Evolutionary conservation across 2,888 invertebrate species (phyloP).

Genomic region (Erebia palarica): DNA sequence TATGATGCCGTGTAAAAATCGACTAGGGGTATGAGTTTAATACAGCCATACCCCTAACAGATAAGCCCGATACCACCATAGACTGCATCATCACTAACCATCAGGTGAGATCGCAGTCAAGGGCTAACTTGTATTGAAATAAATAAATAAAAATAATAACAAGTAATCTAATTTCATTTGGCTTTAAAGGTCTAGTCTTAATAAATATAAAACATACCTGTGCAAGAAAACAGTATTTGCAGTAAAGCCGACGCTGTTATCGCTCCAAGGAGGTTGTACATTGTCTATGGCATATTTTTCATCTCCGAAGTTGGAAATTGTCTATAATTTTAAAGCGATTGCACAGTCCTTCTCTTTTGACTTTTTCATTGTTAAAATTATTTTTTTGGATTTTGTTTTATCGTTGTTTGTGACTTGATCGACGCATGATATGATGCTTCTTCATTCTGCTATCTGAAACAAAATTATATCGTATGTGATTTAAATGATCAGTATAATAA

Average conservation of each 20-base stretch:
- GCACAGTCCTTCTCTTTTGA: constrained; percentile 52
- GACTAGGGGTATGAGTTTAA: too few species aligned
- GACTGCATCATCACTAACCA: too few species aligned
- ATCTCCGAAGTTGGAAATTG: constrained; percentile 66
- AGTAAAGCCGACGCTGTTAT: constrained; percentile 71
- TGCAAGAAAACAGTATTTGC: constrained; percentile 68
- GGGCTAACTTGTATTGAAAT: too few species aligned
- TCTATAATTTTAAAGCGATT: constrained; percentile 51
- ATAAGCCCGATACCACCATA: too few species aligned
- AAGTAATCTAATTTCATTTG: too few species aligned
- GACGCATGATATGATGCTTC: constrained; percentile 28
- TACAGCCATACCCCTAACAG: too few species aligned
- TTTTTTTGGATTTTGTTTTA: constrained; percentile 17
- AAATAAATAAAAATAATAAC: background rate
- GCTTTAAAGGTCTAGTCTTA: too few species aligned
- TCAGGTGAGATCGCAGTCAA: too few species aligned
- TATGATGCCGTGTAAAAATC: too few species aligned
- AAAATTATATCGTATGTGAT: constrained; percentile 35
- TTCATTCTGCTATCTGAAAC: constrained; percentile 60
- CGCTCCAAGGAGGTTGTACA: constrained; percentile 72
- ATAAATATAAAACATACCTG: constrained; percentile 54
- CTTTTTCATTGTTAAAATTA: constrained; percentile 56
- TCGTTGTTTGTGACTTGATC: background rate
- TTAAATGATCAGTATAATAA: too few species aligned
- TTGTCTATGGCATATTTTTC: constrained; percentile 70